phyloP scores from a whole-genome alignment of 2,888 invertebrate species.

The Leptinotarsa juncta region DNA sequence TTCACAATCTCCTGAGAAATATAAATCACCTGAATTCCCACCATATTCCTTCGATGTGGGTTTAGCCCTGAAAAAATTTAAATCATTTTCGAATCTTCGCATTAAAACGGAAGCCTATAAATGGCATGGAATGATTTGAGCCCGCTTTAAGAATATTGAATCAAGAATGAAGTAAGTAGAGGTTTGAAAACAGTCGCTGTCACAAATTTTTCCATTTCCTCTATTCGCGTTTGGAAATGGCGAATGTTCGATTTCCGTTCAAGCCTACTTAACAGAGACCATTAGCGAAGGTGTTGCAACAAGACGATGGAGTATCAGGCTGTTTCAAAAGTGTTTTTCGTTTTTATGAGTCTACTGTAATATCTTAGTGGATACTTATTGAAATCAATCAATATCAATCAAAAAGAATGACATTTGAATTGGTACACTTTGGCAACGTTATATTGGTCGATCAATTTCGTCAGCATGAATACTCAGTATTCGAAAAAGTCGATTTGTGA shows the following conservation, averaged over 20 bases:
- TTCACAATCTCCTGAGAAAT: not conserved
- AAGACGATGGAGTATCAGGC: not conserved
- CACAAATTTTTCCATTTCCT: conserved; percentile 36
- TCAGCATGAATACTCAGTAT: too few relatives aligned
- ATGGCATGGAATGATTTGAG: conserved; percentile 28
- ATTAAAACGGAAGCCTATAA: conserved; percentile 31
- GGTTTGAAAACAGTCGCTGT: conserved; percentile 34
- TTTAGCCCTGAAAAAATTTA: not conserved
- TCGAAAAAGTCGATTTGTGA: too few relatives aligned
- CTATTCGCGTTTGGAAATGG: conserved; percentile 3
- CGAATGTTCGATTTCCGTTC: conserved; percentile 10
- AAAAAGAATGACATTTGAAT: too few relatives aligned
- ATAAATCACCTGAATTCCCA: not conserved
- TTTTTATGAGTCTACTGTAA: too few relatives aligned
- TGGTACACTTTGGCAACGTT: too few relatives aligned
- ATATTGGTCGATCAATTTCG: too few relatives aligned
- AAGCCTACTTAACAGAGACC: not conserved
- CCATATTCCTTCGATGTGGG: not conserved
- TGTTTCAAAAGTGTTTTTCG: too few relatives aligned
- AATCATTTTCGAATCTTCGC: not conserved
- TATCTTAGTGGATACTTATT: too few relatives aligned
- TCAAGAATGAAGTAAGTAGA: conserved; percentile 29
- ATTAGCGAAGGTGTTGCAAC: not conserved
- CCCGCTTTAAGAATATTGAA: conserved; percentile 31
- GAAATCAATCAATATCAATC: too few relatives aligned